These are phyloP conservation scores for Lepidochrysops patricia DNA, from an alignment of 2,888 invertebrate genomes.

Conservation along the genomic window DNA sequence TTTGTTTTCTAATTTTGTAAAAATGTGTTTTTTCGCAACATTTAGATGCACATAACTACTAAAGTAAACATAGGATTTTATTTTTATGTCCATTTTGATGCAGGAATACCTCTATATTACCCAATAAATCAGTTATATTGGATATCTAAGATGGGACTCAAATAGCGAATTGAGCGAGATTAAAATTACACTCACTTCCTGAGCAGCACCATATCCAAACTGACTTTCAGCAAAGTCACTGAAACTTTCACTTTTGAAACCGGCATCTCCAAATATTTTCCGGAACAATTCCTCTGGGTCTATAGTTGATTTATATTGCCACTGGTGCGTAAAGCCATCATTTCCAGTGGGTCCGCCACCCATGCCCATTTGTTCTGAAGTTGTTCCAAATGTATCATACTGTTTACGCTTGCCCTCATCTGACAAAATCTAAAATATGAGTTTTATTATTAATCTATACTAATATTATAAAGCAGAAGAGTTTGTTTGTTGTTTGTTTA, in stretches of 20 bases:
- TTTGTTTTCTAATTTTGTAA: too few species aligned
- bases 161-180: too few species aligned
- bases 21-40: too few species aligned
- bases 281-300: conserved; percentile 98
- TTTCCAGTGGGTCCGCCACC: conserved; percentile 72
- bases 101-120: too few species aligned
- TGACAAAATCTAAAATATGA: conserved; percentile 80
- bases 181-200: conserved; percentile 89
- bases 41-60: too few species aligned
- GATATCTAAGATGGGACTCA: too few species aligned
- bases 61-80: too few species aligned
- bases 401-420: conserved; percentile 94
- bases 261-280: conserved; percentile 93
- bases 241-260: conserved; percentile 79
- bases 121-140: too few species aligned
- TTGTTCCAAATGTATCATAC: conserved; percentile 95
- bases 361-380: conserved; percentile 89
- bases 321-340: conserved; percentile 81
- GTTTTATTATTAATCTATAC: not conserved
- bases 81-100: too few species aligned
- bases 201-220: conserved; percentile 92
- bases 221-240: conserved; percentile 91
- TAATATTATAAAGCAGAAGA: too few species aligned
- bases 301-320: conserved; percentile 90
- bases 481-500: too few species aligned